Conservation (phyloP, 1,140 invertebrate species). For the Thalassaphorura encarpata region DNA sequence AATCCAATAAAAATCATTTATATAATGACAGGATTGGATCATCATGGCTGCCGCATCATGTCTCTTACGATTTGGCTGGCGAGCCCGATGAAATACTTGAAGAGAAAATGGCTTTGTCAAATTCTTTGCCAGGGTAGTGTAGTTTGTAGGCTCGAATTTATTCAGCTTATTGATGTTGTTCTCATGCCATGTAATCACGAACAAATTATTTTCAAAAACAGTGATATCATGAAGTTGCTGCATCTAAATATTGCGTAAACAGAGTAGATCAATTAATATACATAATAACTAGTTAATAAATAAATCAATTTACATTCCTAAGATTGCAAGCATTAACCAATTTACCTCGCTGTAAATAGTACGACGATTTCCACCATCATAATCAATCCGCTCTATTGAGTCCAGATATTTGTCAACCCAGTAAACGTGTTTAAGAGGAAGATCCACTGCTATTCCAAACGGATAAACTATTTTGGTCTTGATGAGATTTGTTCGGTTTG, state of each 20-base stretch:
- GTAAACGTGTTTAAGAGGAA: conserved; percentile 59
- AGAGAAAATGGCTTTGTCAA: conserved; percentile 50
- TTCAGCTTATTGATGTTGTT: conserved; percentile 49
- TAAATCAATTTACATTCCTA: too few relatives aligned
- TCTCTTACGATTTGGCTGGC: conserved; percentile 56
- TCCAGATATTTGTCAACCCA: conserved; percentile 70
- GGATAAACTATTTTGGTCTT: conserved; percentile 58
- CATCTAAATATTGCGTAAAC: conserved; percentile 48
- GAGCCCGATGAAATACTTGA: conserved; percentile 59
- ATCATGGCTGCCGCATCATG: too few relatives aligned
- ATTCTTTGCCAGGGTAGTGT: conserved; percentile 39
- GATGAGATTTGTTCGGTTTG: conserved; percentile 44
- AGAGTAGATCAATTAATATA: conserved; percentile 14
- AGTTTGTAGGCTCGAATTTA: conserved; percentile 43
- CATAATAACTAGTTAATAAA: too few relatives aligned
- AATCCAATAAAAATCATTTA: too few relatives aligned
- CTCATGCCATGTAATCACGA: conserved; percentile 55
- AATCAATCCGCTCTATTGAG: conserved; percentile 58
- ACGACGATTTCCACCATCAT: conserved; percentile 53
- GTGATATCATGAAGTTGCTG: conserved; percentile 56
- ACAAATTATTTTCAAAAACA: conserved; percentile 58
- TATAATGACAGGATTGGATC: too few relatives aligned
- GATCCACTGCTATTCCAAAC: conserved; percentile 57
- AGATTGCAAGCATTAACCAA: neutral
- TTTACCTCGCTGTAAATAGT: conserved; percentile 48